Evolutionary conservation across 2,888 invertebrate species (phyloP).

Genomic region (Pimpla rufipes): DNA sequence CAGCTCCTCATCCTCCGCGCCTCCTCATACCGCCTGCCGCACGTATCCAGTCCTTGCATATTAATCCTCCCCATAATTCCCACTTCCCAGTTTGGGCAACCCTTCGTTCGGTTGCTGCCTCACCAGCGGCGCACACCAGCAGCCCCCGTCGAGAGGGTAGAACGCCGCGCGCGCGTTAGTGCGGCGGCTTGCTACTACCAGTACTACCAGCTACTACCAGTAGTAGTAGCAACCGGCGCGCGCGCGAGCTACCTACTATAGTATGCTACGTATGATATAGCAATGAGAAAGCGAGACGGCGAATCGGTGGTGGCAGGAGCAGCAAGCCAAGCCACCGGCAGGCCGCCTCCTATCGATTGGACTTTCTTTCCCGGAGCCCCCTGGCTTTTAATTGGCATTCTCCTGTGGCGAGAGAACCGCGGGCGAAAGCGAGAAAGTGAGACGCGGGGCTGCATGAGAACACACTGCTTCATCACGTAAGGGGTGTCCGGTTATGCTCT

Average conservation of each 20-base stretch:
- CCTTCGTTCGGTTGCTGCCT: slow-evolving; percentile 82
- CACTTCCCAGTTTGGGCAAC: slow-evolving; percentile 85
- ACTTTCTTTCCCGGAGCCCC: slow-evolving; percentile 82
- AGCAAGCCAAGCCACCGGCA: slow-evolving; percentile 75
- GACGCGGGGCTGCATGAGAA: slow-evolving; percentile 61
- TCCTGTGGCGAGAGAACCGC: slow-evolving; percentile 80
- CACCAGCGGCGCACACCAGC: slow-evolving; percentile 74
- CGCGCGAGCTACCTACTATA: slow-evolving; percentile 28
- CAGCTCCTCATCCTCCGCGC: slow-evolving; percentile 60
- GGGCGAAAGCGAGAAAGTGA: slow-evolving; percentile 69
- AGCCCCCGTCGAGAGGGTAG: slow-evolving; percentile 62
- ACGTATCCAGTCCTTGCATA: slow-evolving; percentile 86
- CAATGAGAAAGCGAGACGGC: slow-evolving; percentile 75
- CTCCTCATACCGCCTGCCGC: slow-evolving; percentile 73
- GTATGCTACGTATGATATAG: slow-evolving; percentile 63
- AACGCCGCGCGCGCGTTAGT: background rate
- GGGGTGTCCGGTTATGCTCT: slow-evolving; percentile 16
- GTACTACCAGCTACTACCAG: slow-evolving; percentile 22
- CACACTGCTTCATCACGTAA: slow-evolving; percentile 26
- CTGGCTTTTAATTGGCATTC: slow-evolving; percentile 85
- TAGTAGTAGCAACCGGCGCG: slow-evolving; percentile 26
- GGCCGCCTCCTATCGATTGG: slow-evolving; percentile 83
- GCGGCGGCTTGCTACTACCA: background rate
- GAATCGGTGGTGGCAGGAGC: slow-evolving; percentile 65
- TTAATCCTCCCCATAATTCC: slow-evolving; percentile 86